phyloP scores from a whole-genome alignment of 1,140 invertebrate genomes.

The Panulirus ornatus region DNA sequence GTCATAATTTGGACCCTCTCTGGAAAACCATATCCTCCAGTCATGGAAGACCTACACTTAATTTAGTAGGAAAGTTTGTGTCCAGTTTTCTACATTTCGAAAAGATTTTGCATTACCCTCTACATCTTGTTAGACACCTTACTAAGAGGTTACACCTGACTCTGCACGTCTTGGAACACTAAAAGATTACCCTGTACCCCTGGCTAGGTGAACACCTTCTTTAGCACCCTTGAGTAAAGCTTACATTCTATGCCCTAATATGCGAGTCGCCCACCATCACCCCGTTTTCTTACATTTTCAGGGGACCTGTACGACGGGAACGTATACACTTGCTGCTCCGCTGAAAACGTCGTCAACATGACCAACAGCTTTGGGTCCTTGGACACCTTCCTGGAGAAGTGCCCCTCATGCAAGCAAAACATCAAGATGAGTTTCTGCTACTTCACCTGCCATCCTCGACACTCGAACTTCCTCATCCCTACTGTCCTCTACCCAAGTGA shows the following conservation, averaged over 20 bases:
- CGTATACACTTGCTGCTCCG: background rate
- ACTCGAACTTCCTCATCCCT: conserved; percentile 48
- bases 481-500: background rate
- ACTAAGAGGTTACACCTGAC: no score
- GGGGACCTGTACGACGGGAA: background rate
- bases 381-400: background rate
- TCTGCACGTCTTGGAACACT: background rate
- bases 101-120: no score
- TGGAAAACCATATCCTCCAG: no score
- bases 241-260: background rate
- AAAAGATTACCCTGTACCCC: background rate
- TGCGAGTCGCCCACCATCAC: no score
- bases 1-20: no score
- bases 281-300: background rate
- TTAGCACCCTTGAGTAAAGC: background rate
- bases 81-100: no score
- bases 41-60: no score
- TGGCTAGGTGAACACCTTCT: background rate
- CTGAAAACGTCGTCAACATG: background rate
- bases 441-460: conserved; percentile 39
- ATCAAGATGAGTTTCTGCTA: conserved; percentile 52
- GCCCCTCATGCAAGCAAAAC: conserved; percentile 11
- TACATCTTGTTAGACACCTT: no score
- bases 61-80: no score
- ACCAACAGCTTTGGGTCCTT: background rate